Percentiles rank a stretch among this genome's conserved stretches.
Conservation (phyloP, 2,888 invertebrate genomes). For the Ormyrus rosae region DNA sequence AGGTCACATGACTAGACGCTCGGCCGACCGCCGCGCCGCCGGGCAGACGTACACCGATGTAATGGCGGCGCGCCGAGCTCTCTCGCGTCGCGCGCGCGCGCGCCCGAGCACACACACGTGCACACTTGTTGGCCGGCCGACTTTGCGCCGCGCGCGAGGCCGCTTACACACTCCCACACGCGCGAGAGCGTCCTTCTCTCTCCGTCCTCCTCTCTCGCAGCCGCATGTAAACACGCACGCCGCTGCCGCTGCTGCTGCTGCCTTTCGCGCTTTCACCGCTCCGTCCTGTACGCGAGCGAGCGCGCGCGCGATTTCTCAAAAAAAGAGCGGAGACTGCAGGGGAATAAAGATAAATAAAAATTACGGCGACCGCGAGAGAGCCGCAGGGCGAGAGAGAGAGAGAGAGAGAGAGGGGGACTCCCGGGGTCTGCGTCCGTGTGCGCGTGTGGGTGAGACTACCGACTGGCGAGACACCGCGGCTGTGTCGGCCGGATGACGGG, state of each 20-base stretch:
- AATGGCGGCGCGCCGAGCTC: background rate
- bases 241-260: slow-evolving; percentile 1
- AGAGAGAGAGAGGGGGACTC: background rate
- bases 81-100: background rate
- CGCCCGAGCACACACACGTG: background rate
- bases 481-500: slow-evolving; percentile 32
- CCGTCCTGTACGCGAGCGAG: background rate
- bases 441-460: slow-evolving; percentile 41
- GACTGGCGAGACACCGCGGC: slow-evolving; percentile 50
- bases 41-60: slow-evolving; percentile 38
- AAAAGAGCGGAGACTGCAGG: background rate
- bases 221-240: slow-evolving; percentile 35
- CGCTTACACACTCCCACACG: no score
- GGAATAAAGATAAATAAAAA: slow-evolving; percentile 9
- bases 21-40: slow-evolving; percentile 66
- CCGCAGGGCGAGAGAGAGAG: background rate
- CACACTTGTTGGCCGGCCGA: background rate
- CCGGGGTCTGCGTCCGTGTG: background rate
- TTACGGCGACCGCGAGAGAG: background rate
- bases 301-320: background rate
- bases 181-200: no score
- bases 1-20: slow-evolving; percentile 85
- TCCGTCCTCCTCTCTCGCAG: slow-evolving; percentile 22
- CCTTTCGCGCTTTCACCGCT: slow-evolving; percentile 31
- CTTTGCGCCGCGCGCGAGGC: no score